These are phyloP conservation scores for Agraylea sexmaculata DNA, from an alignment of 1,140 invertebrate genomes.

Conservation along the genomic window DNA sequence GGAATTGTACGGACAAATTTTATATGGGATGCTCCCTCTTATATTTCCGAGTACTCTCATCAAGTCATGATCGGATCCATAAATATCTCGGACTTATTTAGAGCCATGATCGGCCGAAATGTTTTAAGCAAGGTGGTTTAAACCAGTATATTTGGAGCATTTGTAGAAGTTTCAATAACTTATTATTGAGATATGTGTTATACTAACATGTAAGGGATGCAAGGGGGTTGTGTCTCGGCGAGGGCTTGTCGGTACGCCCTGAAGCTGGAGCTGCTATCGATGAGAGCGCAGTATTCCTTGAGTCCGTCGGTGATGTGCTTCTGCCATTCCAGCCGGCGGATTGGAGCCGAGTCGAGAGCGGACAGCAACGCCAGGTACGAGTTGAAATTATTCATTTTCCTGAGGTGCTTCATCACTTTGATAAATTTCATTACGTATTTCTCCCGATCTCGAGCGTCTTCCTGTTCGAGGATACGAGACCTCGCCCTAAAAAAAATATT, in stretches of 20 bases:
- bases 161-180: neutral
- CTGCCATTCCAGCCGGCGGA: slow-evolving; percentile 90
- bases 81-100: too few species aligned
- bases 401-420: slow-evolving; percentile 95
- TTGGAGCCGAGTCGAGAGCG: slow-evolving; percentile 92
- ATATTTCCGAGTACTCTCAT: too few species aligned
- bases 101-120: too few species aligned
- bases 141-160: too few species aligned
- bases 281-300: slow-evolving; percentile 88
- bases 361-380: slow-evolving; percentile 94
- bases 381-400: slow-evolving; percentile 98
- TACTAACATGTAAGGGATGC: slow-evolving; percentile 95
- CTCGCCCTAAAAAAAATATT: slow-evolving; percentile 49
- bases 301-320: slow-evolving; percentile 84
- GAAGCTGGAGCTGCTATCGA: slow-evolving; percentile 94
- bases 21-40: too few species aligned
- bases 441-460: slow-evolving; percentile 88
- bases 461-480: slow-evolving; percentile 45
- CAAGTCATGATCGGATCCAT: too few species aligned
- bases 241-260: slow-evolving; percentile 87
- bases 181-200: slow-evolving; percentile 1
- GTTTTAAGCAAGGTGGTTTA: too few species aligned
- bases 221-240: slow-evolving; percentile 88
- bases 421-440: slow-evolving; percentile 94
- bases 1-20: too few species aligned